Conservation (phyloP, 2,797 vertebrate species). For the Clarias pachynema region DNA sequence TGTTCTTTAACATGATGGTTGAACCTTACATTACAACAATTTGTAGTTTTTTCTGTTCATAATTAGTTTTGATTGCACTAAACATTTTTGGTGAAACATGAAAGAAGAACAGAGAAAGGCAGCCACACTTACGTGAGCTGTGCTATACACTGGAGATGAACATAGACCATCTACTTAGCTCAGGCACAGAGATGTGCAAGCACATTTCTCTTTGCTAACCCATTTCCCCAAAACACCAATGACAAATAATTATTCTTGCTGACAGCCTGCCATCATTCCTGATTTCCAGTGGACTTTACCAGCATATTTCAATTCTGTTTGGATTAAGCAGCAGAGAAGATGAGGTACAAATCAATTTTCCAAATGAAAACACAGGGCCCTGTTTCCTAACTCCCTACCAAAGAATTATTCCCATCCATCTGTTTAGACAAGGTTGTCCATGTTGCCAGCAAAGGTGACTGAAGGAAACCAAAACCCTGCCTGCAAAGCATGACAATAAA, state of each 20-base stretch:
- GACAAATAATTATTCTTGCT: constrained; percentile 58
- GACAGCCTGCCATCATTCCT: constrained; percentile 59
- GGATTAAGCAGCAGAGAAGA: constrained; percentile 57
- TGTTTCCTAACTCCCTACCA: constrained; percentile 42
- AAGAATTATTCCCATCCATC: constrained; percentile 50
- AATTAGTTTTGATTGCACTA: background rate
- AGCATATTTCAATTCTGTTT: constrained; percentile 62
- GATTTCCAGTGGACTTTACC: constrained; percentile 53
- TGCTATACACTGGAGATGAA: background rate
- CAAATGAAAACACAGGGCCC: constrained; percentile 56
- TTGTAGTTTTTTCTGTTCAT: background rate
- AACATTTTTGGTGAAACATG: background rate
- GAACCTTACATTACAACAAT: constrained; percentile 14
- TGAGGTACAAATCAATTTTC: constrained; percentile 57
- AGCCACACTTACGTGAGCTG: background rate
- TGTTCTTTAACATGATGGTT: constrained; percentile 2
- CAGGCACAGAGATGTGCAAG: constrained; percentile 29
- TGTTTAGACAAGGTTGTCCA: constrained; percentile 43
- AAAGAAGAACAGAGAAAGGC: constrained; percentile 1
- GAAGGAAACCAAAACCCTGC: constrained; percentile 2
- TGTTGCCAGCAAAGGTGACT: constrained; percentile 27
- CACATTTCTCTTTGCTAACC: constrained; percentile 51
- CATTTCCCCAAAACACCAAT: constrained; percentile 45
- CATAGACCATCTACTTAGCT: constrained; percentile 25
- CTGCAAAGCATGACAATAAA: constrained; percentile 18